Base-by-base conservation (phyloP, 2,888 invertebrate species). In the Pachliopta kotzebuea region DNA sequence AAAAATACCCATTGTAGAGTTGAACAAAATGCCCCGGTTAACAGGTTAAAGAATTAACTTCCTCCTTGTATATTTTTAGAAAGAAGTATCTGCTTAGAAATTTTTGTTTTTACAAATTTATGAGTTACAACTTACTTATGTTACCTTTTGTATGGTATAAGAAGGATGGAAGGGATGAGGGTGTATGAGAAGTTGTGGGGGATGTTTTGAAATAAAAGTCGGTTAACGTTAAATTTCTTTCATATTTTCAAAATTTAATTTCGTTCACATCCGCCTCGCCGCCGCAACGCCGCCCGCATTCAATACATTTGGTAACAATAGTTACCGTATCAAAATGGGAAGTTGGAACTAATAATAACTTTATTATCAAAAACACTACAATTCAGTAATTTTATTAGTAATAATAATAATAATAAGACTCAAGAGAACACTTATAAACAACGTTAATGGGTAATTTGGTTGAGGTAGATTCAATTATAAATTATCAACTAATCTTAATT, bases 401-500 rank as follows among this genome's bases (percentile, higher is more conserved):
- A 78, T 86, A 84, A 82, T 86, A 84, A 82, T 82, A 81, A 76
- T 86, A 86, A 85, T 86, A 88, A 88, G 88, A 90, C 86, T 87
- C 85, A 88, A 88, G 87, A 86, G 86, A 90, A 89, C 87, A 88
- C 89, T 90, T 90, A 90, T 72, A 85, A 85, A 89, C 81, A 83
- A 90, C 84, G 79, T 88, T 89, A 88, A 86, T 84, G 87, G 89
- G 87, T 89, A 89, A 86, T 90, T 89, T 90, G 84, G 85, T 88
- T 90, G 90, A 90, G 90, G 90, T 90, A 90, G 90, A 90, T 90
- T 87, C 80, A 82, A 85, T 83, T 81, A 76, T 78, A 76, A 80
- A 77, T 80, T 83, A 79, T 76, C 74, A 83, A 82, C 81, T 86
- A 86, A 79, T 37, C 70, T 74, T 74, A 53, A 72, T 70, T 68